Percentiles rank a stretch among this genome's conserved stretches.
Conservation (phyloP, 2,888 invertebrate genomes). For the Tetheella fluctuosa region DNA sequence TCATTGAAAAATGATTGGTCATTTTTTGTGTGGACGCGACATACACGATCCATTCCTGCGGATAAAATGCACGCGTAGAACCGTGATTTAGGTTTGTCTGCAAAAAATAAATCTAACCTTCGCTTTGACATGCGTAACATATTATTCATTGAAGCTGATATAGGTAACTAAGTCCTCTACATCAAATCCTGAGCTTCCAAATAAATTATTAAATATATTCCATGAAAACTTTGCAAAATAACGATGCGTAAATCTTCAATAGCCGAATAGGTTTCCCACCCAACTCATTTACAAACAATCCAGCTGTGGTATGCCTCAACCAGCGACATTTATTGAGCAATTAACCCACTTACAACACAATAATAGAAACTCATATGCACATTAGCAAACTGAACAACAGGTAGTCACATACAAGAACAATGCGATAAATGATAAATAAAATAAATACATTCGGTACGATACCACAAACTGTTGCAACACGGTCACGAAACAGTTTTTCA, state of each 20-base stretch:
- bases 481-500: slow-evolving; percentile 76
- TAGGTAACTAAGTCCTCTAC: not conserved
- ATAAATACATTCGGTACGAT: slow-evolving; percentile 16
- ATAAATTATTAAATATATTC: not conserved
- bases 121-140: not conserved
- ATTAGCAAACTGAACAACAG: not conserved
- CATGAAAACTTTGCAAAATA: not conserved
- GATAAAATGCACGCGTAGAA: not conserved
- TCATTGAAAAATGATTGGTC: slow-evolving; percentile 71
- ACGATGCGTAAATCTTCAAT: not conserved
- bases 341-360: slow-evolving; percentile 10
- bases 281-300: not conserved
- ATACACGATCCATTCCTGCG: slow-evolving; percentile 9
- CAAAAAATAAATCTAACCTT: not conserved
- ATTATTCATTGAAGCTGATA: not conserved
- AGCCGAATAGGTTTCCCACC: not conserved
- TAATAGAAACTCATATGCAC: slow-evolving; percentile 10
- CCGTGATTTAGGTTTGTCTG: not conserved
- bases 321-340: slow-evolving; percentile 8
- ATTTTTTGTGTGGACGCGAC: slow-evolving; percentile 43
- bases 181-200: not conserved
- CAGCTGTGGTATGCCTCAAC: not conserved
- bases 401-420: slow-evolving; percentile 1
- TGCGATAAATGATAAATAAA: not conserved
- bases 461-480: slow-evolving; percentile 64